Percentiles rank a stretch among this genome's conserved stretches.
Conservation (phyloP, 2,113 vertebrate genomes). For the Columba janthina region DNA sequence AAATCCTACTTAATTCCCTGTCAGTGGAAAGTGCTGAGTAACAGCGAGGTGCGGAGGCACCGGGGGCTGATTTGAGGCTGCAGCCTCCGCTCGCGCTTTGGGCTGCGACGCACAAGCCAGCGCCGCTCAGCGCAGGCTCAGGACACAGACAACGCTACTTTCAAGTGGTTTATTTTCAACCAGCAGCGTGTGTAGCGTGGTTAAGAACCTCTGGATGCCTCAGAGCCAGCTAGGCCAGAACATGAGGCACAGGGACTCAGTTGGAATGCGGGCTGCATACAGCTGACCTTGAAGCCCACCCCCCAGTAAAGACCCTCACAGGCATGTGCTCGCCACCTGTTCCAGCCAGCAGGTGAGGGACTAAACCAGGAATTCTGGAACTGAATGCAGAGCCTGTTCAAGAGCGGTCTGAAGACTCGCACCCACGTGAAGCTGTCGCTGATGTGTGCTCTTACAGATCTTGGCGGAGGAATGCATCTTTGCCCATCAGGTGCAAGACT, state of each 20-base stretch:
- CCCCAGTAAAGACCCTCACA: not conserved
- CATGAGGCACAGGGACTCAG: not conserved
- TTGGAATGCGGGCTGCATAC: conserved; percentile 1
- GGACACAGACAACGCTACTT: not conserved
- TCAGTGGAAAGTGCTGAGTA: conserved; percentile 59
- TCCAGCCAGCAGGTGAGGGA: not conserved
- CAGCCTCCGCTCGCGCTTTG: not conserved
- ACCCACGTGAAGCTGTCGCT: not conserved
- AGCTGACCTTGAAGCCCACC: conserved; percentile 15
- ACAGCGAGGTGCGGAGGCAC: conserved; percentile 32
- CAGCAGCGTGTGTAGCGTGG: accelerated
- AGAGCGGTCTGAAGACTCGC: not conserved
- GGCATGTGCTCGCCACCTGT: conserved; percentile 60
- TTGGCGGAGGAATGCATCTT: not conserved
- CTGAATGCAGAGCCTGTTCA: conserved; percentile 39
- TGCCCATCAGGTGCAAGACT: not conserved
- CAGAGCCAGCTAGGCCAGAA: not conserved
- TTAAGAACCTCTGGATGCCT: not conserved
- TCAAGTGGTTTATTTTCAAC: not conserved
- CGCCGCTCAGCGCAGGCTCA: not conserved
- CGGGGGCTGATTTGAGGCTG: not conserved
- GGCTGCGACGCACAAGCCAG: not conserved
- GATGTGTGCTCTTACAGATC: not conserved
- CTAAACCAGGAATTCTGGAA: conserved; percentile 32
- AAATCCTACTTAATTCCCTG: conserved; percentile 68